Evolutionary conservation across 35 echinoderm and acorn worm genomes (phyloP), one percentile per base, ranked within the genome.

Genomic region (Lytechinus pictus): DNA sequence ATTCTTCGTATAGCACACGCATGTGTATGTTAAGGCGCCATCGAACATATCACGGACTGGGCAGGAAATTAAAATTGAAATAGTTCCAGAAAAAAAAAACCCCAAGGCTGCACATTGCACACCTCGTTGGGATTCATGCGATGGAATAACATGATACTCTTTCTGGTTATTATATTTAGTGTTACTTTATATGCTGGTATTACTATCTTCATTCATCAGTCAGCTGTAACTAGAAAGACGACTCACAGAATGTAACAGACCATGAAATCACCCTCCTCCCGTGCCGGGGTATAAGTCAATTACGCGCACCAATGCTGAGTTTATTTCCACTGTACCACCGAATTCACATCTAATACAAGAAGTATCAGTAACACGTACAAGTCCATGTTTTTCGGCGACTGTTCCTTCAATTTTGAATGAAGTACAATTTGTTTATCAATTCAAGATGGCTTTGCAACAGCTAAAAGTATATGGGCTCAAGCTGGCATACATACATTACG

Each of bases 21-120:
- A 24, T 79, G 33, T 24, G 61, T 21, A 72, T 21, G 8, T 21
- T 72, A 4, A 72, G 61, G 61, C 61, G n/a, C 66, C 3, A n/a
- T 7, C 19, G 16, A 16, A 16, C 16, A 24, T 79, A 79, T 14
- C 66, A 79, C 8, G 4, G 66, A 24, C 66, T 79, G n/a, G 66
- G 66, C 66, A 79, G 66, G 66, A 79, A 79, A 79, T 79, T 79
- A 16, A 24, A 79, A 79, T 79, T 79, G 66, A 79, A 79, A 79
- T 79, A 24, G 66, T 79, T 79, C 66, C 66, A 79, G 19, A 79
- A 79, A 79, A 79, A 79, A 44, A 44, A 44, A 44, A n/a, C n/a
- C 6, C 19, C 66, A 24, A 79, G 66, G 66, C 66, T 24, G 66
- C 12, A 24, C 19, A 79, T 5, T 16, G 66, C 12, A 16, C 66